Percentiles rank a stretch among this genome's conserved stretches.
Conservation (phyloP, 2,113 vertebrate genomes). For the Brienomyrus brachyistius region DNA sequence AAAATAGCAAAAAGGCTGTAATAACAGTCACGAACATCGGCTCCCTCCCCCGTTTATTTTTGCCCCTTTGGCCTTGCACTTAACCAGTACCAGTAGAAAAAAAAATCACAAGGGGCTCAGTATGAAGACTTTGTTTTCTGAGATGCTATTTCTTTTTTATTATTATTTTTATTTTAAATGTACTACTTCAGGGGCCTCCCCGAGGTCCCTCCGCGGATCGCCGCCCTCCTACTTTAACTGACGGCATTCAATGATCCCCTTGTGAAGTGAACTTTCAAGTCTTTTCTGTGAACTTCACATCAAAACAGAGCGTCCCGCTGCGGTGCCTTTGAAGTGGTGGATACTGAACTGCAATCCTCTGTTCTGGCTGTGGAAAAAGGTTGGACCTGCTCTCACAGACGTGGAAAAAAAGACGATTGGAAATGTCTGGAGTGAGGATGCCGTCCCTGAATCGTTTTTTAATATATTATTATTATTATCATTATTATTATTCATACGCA, state of each 20-base stretch:
- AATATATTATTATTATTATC: neutral
- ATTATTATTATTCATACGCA: neutral
- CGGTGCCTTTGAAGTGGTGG: conserved; percentile 60
- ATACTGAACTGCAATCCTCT: conserved; percentile 9
- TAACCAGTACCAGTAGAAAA: neutral
- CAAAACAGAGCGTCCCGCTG: conserved; percentile 51
- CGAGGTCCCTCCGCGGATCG: conserved; percentile 23
- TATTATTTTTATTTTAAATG: conserved; percentile 1
- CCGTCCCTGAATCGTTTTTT: neutral
- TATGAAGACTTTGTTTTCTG: neutral
- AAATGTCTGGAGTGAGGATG: neutral
- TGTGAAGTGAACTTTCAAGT: conserved; percentile 57
- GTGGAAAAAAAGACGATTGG: neutral
- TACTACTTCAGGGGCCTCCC: conserved; percentile 14
- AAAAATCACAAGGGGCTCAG: neutral
- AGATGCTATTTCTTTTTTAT: neutral
- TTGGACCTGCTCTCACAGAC: neutral
- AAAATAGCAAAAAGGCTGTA: neutral
- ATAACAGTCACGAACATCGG: neutral
- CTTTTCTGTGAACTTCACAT: conserved; percentile 66
- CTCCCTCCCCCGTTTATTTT: neutral
- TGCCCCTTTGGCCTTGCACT: no score
- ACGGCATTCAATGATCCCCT: conserved; percentile 49
- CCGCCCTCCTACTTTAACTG: conserved; percentile 37
- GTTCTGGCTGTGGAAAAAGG: neutral